These are phyloP conservation scores for Amorpha juglandis DNA, from an alignment of 2,888 invertebrate species.

Conservation along the genomic window DNA sequence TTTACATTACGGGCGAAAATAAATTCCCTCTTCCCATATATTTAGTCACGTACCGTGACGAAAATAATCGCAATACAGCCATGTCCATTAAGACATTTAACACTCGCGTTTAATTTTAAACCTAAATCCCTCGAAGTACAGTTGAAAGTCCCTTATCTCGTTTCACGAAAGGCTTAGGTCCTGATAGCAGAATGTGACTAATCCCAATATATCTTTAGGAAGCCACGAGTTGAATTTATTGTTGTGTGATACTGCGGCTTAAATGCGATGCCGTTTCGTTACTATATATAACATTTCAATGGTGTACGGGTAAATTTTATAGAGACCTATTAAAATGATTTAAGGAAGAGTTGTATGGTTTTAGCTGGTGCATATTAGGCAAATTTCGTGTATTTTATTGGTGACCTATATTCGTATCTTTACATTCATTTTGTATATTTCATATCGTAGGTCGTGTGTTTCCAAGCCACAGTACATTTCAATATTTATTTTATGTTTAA, in stretches of 20 bases:
- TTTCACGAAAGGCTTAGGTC: slow-evolving; percentile 22
- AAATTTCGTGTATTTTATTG: neutral
- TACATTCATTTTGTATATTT: too few relatives aligned
- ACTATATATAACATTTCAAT: slow-evolving; percentile 25
- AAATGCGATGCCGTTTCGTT: slow-evolving; percentile 23
- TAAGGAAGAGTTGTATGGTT: slow-evolving; percentile 1
- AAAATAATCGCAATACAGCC: slow-evolving; percentile 17
- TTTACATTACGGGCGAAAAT: neutral
- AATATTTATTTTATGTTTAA: too few relatives aligned
- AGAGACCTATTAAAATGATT: slow-evolving; percentile 6
- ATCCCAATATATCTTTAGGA: slow-evolving; percentile 54
- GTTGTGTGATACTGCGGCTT: slow-evolving; percentile 50
- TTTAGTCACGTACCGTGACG: slow-evolving; percentile 14
- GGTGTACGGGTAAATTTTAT: slow-evolving; percentile 20
- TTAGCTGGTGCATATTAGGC: neutral
- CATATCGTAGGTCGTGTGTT: neutral
- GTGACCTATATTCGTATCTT: neutral
- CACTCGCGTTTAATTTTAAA: neutral
- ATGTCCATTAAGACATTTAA: slow-evolving; percentile 17
- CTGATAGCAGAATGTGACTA: slow-evolving; percentile 49
- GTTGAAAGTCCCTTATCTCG: slow-evolving; percentile 4
- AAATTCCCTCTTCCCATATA: slow-evolving; percentile 13
- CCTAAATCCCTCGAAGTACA: neutral
- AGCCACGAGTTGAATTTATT: slow-evolving; percentile 52
- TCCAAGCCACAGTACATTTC: too few relatives aligned